Evolutionary conservation across 2,797 vertebrate species (phyloP).

Genomic region (Cyprinella venusta): DNA sequence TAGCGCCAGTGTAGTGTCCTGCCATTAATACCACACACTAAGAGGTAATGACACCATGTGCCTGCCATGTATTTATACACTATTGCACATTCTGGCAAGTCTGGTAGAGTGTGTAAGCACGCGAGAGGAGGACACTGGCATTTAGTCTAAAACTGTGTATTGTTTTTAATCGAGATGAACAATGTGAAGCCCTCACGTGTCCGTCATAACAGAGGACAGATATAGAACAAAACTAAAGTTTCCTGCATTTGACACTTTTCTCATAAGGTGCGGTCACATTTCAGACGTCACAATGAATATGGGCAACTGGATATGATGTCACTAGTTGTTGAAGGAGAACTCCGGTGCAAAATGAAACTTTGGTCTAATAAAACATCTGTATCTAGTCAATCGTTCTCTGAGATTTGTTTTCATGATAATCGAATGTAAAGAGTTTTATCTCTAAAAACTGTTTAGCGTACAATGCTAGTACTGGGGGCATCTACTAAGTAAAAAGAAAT

Average conservation of each 20-base stretch:
- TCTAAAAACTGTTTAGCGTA: too few species aligned
- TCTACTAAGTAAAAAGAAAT: too few species aligned
- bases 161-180: constrained; percentile 6
- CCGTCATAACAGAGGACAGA: constrained; percentile 16
- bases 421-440: too few species aligned
- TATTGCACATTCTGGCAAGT: constrained; percentile 72
- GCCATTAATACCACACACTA: constrained; percentile 59
- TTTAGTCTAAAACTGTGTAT: constrained; percentile 16
- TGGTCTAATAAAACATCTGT: too few species aligned
- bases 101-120: constrained; percentile 63
- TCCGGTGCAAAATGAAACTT: too few species aligned
- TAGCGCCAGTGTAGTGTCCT: constrained; percentile 22
- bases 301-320: neutral
- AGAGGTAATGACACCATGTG: constrained; percentile 73
- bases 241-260: constrained; percentile 1
- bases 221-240: constrained; percentile 13
- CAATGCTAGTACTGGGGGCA: too few species aligned
- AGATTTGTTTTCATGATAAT: too few species aligned
- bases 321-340: neutral
- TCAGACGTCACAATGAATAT: neutral
- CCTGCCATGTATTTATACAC: constrained; percentile 68
- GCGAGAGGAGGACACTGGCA: constrained; percentile 67
- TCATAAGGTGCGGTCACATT: neutral
- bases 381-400: too few species aligned
- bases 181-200: constrained; percentile 49